Evolutionary conservation across 2,888 invertebrate genomes (phyloP).

Genomic region (Dynastes tityus): DNA sequence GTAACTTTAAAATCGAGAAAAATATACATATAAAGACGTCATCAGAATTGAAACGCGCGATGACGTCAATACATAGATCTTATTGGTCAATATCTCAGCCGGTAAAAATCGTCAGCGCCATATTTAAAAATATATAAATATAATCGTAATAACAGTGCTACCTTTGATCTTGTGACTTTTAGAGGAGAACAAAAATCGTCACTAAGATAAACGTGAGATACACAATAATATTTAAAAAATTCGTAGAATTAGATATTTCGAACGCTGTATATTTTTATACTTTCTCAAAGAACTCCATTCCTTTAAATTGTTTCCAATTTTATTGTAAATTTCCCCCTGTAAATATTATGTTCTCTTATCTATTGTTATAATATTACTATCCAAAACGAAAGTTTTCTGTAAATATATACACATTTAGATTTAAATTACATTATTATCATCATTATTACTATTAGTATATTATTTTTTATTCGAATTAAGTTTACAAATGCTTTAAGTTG

Average conservation of each 20-base stretch:
- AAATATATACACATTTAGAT: slow-evolving; percentile 20
- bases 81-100: background rate
- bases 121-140: background rate
- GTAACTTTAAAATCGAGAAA: too few species aligned
- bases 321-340: slow-evolving; percentile 37
- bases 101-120: background rate
- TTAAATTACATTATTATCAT: slow-evolving; percentile 15
- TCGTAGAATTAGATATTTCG: slow-evolving; percentile 23
- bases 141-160: slow-evolving; percentile 13
- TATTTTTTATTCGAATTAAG: background rate
- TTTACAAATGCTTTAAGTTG: slow-evolving; percentile 24
- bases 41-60: too few species aligned
- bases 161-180: slow-evolving; percentile 1
- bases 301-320: slow-evolving; percentile 28
- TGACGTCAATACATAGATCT: too few species aligned
- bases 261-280: slow-evolving; percentile 42
- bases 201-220: slow-evolving; percentile 14
- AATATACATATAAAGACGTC: too few species aligned
- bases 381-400: background rate
- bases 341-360: slow-evolving; percentile 30
- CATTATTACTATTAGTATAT: background rate
- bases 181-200: slow-evolving; percentile 1
- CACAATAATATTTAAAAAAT: slow-evolving; percentile 22
- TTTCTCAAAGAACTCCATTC: slow-evolving; percentile 34
- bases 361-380: slow-evolving; percentile 22